These are phyloP conservation scores for Ethmia dodecea DNA, from an alignment of 2,888 invertebrate genomes.

Conservation along the genomic window DNA sequence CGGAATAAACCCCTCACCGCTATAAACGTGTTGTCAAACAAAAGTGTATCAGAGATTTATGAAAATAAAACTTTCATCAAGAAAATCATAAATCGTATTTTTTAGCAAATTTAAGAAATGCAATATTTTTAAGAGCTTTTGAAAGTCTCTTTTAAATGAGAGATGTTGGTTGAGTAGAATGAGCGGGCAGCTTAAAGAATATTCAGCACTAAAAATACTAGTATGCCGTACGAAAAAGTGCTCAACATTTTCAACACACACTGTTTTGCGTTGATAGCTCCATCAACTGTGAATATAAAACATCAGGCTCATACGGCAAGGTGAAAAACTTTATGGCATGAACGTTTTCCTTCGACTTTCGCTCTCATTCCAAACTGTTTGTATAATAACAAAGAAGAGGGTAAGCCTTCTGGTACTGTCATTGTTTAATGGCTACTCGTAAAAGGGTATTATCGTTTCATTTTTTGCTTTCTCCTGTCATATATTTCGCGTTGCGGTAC, in stretches of 20 bases:
- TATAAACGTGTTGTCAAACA: constrained; percentile 18
- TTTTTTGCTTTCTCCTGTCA: constrained; percentile 32
- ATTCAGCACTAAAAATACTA: constrained; percentile 8
- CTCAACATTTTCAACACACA: constrained; percentile 16
- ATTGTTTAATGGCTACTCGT: constrained; percentile 49
- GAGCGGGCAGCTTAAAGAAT: constrained; percentile 9
- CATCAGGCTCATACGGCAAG: constrained; percentile 13
- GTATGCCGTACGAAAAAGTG: constrained; percentile 12
- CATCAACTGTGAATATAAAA: constrained; percentile 23
- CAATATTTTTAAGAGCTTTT: too few relatives aligned
- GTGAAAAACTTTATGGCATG: constrained; percentile 23
- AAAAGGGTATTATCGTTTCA: constrained; percentile 42
- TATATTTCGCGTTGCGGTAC: constrained; percentile 21
- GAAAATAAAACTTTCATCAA: too few relatives aligned
- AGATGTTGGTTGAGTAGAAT: too few relatives aligned
- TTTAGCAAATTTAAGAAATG: too few relatives aligned
- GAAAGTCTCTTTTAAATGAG: too few relatives aligned
- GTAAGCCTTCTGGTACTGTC: constrained; percentile 34
- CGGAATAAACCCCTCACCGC: constrained; percentile 22
- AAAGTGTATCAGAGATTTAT: constrained; percentile 17
- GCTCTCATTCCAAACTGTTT: constrained; percentile 24
- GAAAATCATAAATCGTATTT: too few relatives aligned
- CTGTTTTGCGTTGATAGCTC: constrained; percentile 17
- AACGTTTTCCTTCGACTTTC: constrained; percentile 18
- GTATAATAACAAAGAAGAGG: constrained; percentile 21